These are phyloP conservation scores for Dipodomys merriami DNA, from an alignment of 2,113 vertebrate genomes.

Conservation along the genomic window DNA sequence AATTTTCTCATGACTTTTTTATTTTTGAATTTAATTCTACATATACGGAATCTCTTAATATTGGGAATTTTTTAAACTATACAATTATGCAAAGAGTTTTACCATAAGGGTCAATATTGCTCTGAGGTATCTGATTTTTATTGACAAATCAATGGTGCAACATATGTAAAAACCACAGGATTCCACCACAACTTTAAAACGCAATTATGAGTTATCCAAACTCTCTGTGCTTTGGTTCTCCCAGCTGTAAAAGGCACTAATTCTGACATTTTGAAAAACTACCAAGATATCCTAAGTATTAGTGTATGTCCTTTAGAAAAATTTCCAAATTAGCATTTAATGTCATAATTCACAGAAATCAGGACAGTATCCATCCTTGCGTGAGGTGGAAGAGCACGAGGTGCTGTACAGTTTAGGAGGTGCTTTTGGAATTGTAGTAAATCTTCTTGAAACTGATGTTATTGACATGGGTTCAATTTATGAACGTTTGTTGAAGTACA, in stretches of 20 bases:
- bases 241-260: not conserved
- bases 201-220: not conserved
- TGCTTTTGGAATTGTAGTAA: not conserved
- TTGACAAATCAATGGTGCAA: not conserved
- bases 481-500: not conserved
- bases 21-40: not conserved
- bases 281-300: not conserved
- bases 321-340: slow-evolving; percentile 2
- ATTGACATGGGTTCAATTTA: not conserved
- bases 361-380: not conserved
- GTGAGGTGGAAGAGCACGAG: not conserved
- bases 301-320: not conserved
- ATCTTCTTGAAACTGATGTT: not conserved
- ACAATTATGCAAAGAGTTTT: slow-evolving; percentile 15
- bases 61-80: not conserved
- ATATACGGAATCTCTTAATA: not conserved
- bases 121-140: not conserved
- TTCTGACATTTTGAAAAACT: not conserved
- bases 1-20: not conserved
- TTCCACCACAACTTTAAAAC: not conserved
- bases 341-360: not conserved
- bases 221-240: not conserved
- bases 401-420: accelerated
- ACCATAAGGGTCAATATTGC: not conserved
- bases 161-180: not conserved